Percentiles rank a stretch among this genome's conserved stretches.
Conservation (phyloP, 2,888 invertebrate genomes). For the Cheilosia scutellata region DNA sequence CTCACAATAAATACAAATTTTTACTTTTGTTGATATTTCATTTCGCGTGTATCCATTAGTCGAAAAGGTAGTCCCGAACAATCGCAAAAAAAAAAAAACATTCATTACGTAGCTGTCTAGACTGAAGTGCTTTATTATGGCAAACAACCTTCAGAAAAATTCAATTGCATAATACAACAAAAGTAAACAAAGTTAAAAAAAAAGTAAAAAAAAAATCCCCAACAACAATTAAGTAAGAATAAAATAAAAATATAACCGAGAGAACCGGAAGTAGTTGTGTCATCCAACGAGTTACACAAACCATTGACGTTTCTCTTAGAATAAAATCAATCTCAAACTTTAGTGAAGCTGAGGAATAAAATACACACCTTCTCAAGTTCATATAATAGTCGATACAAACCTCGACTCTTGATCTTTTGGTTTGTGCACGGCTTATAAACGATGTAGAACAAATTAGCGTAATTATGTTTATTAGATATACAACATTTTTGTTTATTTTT, state of each 20-base stretch:
- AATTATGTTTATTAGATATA: too few relatives aligned
- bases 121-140: constrained; percentile 51
- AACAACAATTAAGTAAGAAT: constrained; percentile 4
- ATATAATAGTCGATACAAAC: too few relatives aligned
- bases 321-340: too few relatives aligned
- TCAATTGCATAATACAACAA: constrained; percentile 41
- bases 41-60: constrained; percentile 19
- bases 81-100: constrained; percentile 8
- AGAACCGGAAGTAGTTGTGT: constrained; percentile 42
- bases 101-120: constrained; percentile 65
- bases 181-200: background rate
- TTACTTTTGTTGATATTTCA: constrained; percentile 11
- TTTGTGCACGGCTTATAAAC: background rate
- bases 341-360: background rate
- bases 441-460: constrained; percentile 32
- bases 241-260: background rate
- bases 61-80: constrained; percentile 10
- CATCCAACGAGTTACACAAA: background rate
- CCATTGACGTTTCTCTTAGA: too few relatives aligned
- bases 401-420: too few relatives aligned
- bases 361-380: constrained; percentile 12
- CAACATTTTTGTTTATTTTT: background rate
- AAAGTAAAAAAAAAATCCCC: constrained; percentile 8
- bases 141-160: constrained; percentile 54
- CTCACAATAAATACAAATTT: constrained; percentile 17